These are phyloP conservation scores for Plebejus anna DNA, from an alignment of 2,888 invertebrate genomes.

Conservation along the genomic window DNA sequence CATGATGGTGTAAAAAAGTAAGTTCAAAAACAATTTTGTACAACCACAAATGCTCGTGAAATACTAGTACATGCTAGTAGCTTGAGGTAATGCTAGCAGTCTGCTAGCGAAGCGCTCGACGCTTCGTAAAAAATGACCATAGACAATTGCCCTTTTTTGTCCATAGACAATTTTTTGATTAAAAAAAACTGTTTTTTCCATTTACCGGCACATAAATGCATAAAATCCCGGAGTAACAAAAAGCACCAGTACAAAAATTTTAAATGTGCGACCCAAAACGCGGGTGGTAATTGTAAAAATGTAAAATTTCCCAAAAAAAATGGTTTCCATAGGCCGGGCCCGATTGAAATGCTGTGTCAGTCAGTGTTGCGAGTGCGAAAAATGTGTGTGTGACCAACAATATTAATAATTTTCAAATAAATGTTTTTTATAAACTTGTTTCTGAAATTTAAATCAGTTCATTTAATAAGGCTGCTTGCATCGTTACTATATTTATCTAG, in stretches of 20 bases:
- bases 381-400: conserved; percentile 7
- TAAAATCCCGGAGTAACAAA: conserved; percentile 34
- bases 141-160: neutral
- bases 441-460: no score
- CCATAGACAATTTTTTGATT: neutral
- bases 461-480: no score
- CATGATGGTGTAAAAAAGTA: conserved; percentile 1
- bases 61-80: neutral
- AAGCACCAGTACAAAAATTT: conserved; percentile 34
- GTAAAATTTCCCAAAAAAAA: conserved; percentile 31
- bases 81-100: conserved; percentile 14
- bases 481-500: no score
- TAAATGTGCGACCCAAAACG: conserved; percentile 32
- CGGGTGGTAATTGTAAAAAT: conserved; percentile 32
- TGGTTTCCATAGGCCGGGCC: conserved; percentile 31
- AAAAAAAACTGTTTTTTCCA: neutral
- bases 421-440: no score
- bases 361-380: conserved; percentile 38
- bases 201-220: conserved; percentile 45
- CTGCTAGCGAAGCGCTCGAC: conserved; percentile 2
- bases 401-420: neutral
- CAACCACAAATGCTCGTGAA: conserved; percentile 13
- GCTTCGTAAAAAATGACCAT: neutral
- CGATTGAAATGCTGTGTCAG: conserved; percentile 48
- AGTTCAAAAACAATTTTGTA: conserved; percentile 13